phyloP scores from a whole-genome alignment of 1,140 invertebrate species.

The Meloidogyne chitwoodi region DNA sequence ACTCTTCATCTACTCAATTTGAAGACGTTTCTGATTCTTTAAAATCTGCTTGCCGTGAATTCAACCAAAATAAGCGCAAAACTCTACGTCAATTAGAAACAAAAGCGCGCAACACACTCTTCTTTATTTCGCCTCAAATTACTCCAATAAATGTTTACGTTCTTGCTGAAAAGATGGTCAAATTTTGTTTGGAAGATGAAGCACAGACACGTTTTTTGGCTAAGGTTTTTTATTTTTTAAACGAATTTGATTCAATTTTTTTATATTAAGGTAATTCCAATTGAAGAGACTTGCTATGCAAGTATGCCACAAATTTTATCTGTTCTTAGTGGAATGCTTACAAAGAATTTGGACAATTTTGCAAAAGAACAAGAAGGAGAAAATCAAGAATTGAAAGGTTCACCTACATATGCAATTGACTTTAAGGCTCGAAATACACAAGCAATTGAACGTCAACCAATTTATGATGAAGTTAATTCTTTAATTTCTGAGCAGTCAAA shows the following conservation, averaged over 20 bases:
- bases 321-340: neutral
- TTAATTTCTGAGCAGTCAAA: conserved; percentile 2
- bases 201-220: conserved; percentile 16
- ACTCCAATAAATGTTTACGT: neutral
- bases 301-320: conserved; percentile 5
- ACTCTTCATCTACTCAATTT: neutral
- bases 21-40: conserved; percentile 19
- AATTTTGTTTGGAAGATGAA: neutral
- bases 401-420: conserved; percentile 6
- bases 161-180: conserved; percentile 7
- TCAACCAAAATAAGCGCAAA: neutral
- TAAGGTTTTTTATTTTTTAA: neutral
- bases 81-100: neutral
- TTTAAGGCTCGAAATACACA: conserved; percentile 15
- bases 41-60: conserved; percentile 1
- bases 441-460: conserved; percentile 1
- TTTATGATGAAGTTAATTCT: neutral
- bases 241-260: neutral
- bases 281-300: conserved; percentile 12
- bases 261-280: neutral
- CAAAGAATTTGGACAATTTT: conserved; percentile 1
- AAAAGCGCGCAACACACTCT: neutral
- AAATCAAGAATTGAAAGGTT: neutral
- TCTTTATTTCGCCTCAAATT: conserved; percentile 9
- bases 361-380: neutral